Conservation (phyloP, 1,140 invertebrate species). For the Leptinotarsa lineolata region DNA sequence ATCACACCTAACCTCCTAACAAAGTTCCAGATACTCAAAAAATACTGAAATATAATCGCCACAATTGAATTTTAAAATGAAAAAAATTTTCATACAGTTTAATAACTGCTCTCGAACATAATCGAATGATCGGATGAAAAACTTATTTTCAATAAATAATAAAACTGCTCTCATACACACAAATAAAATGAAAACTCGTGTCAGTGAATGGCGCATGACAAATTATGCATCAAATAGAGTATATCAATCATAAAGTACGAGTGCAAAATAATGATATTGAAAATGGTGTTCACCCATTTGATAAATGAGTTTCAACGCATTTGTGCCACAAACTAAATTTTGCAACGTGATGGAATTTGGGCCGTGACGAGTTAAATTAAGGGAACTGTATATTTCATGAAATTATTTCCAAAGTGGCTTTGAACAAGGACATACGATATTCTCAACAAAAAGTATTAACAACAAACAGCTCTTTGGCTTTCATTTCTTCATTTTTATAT, state of each 20-base stretch:
- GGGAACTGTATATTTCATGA: no score
- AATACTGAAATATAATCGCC: no score
- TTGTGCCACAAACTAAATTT: constrained; percentile 3
- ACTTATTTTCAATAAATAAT: not conserved
- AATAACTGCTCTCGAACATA: not conserved
- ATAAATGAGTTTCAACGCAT: constrained; percentile 11
- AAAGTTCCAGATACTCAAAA: no score
- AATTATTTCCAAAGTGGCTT: no score
- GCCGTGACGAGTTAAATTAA: not conserved
- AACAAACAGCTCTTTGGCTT: no score
- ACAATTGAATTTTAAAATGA: no score
- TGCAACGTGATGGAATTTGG: not conserved
- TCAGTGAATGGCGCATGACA: constrained; percentile 11
- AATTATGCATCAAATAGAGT: constrained; percentile 13
- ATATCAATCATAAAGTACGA: constrained; percentile 14
- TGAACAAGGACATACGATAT: no score
- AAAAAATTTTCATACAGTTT: no score
- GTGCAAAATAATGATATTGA: constrained; percentile 9
- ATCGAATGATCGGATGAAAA: not conserved
- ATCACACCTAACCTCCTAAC: no score
- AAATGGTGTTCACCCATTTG: not conserved
- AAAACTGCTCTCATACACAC: not conserved
- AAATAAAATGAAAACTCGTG: not conserved
- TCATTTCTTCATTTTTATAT: no score
- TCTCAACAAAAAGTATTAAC: no score